A percentile compares a stretch with the other conserved stretches of the same genome.
Conservation (phyloP, 2,888 invertebrate genomes). For the Hipparchia sbordonii region DNA sequence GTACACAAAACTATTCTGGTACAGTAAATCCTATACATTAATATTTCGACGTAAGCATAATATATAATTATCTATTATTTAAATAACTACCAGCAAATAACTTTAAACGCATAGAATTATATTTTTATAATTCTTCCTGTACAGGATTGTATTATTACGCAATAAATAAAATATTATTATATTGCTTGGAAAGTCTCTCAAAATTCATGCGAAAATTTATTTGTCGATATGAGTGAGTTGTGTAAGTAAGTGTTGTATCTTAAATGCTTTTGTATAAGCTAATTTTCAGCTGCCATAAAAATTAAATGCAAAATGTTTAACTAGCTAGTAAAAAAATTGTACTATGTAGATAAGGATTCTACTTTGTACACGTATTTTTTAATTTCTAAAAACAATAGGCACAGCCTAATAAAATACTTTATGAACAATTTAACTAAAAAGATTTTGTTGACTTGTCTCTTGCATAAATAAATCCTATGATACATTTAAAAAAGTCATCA, state of each 20-base stretch:
- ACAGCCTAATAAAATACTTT: neutral
- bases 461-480: too few relatives aligned
- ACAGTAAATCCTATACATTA: neutral
- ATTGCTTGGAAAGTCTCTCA: neutral
- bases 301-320: slow-evolving; percentile 10
- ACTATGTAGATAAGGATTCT: too few relatives aligned
- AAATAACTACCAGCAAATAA: neutral
- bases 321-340: too few relatives aligned
- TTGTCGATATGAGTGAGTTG: neutral
- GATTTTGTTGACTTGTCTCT: too few relatives aligned
- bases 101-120: neutral
- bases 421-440: neutral
- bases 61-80: neutral
- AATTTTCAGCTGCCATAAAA: neutral
- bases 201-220: too few relatives aligned
- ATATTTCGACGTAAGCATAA: slow-evolving; percentile 16
- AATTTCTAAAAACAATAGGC: neutral
- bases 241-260: neutral
- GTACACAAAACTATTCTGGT: slow-evolving; percentile 8
- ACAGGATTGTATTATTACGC: neutral
- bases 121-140: neutral
- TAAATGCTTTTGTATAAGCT: neutral
- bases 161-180: neutral
- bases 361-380: neutral
- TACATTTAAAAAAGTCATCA: too few relatives aligned